Percentiles rank a stretch among this genome's conserved stretches.
These are phyloP conservation scores for Onychomys arenicola DNA, from an alignment of 2,797 vertebrate species.

Conservation along the genomic window DNA sequence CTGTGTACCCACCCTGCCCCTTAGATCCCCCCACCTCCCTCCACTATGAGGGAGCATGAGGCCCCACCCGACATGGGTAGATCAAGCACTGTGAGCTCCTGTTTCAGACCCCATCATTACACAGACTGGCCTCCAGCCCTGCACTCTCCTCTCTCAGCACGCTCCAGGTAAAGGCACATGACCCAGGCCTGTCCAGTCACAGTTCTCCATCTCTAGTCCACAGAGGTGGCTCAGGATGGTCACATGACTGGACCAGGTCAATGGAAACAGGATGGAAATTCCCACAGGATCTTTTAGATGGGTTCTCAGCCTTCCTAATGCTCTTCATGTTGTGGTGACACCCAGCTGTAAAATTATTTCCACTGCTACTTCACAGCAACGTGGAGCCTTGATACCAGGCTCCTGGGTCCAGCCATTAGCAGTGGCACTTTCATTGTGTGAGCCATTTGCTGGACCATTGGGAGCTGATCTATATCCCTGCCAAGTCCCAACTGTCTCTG, in stretches of 20 bases:
- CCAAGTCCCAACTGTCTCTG: background rate
- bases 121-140: background rate
- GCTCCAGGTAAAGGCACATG: background rate
- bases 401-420: background rate
- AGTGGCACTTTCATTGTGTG: background rate
- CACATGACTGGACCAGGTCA: background rate
- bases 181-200: background rate
- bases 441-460: background rate
- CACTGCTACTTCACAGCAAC: background rate
- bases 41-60: rapidly evolving
- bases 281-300: background rate
- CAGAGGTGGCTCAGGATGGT: background rate
- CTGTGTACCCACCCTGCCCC: background rate
- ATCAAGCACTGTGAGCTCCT: background rate
- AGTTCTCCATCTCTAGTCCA: background rate
- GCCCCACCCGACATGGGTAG: rapidly evolving
- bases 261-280: background rate
- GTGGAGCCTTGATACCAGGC: background rate
- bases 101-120: background rate
- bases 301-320: background rate
- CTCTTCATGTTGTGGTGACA: background rate
- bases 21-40: background rate
- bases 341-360: background rate
- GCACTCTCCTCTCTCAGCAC: background rate
- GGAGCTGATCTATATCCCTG: background rate